Evolutionary conservation across 2,888 invertebrate species (phyloP), one percentile per base, ranked within the genome.

Genomic region (Amiota minor): DNA sequence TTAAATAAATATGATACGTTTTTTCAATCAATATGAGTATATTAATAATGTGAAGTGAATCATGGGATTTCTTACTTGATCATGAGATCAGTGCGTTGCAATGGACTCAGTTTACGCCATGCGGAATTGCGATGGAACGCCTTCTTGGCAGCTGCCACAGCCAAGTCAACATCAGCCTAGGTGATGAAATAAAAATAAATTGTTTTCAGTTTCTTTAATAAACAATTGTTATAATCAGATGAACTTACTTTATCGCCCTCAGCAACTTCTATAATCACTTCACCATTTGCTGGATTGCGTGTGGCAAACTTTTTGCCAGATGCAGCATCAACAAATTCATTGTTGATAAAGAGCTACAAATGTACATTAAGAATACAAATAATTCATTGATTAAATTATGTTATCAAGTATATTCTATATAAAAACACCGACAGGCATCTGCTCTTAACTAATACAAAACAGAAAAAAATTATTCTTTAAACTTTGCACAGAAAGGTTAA

Each of bases 261-360:
- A 71, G 96, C 92, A 65, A 98, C 93, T 83, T 95, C 91, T 12
- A 91, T 89, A 81, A 98, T 95, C 80, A 93, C 93, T 82, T 93
- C 90, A 76, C 93, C 96, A 82, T 93, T 95, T 23, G 94, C 91
- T 68, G 98, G 98, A 89, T 98, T 97, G 81, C 95, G 88, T 6
- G 96, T 95, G 23, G 94, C 91, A 90, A 98, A 99, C 2, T 94
- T 96, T 89, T 96, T 97, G 71, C 95, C 95, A 86, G 94, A 95
- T 35, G 92, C 92, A 0, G 98, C 92, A 87, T 97, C 93, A 74
- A 95, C 94, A 89, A 94, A 95, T 87, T 94, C 93, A 89, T 95
- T 95, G 91, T 95, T 93, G 89, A 95, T 95, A 89, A 95, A 95
- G 77, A 95, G 90, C 95, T 95, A 85, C n/a, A 56, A 72, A 45